A percentile compares a stretch with the other conserved stretches of the same genome.
Evolutionary conservation across 1,140 invertebrate species (phyloP).

Genomic region (Delia radicum): DNA sequence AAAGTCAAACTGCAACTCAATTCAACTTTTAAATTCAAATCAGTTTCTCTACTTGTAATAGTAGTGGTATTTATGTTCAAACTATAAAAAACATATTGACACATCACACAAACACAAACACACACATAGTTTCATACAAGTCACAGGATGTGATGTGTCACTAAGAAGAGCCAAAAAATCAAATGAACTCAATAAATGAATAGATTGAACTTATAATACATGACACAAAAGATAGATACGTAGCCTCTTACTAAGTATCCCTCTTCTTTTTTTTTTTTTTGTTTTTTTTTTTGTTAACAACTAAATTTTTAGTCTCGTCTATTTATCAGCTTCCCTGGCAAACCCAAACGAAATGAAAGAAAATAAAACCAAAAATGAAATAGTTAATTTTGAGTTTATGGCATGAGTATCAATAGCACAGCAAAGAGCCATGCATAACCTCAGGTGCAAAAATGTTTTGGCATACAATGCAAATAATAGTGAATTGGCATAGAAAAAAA

Average conservation of each 20-base stretch:
- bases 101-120: neutral
- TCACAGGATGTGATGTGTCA: neutral
- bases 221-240: too few relatives aligned
- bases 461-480: neutral
- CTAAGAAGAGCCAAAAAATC: neutral
- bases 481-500: constrained; percentile 1
- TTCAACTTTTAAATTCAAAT: neutral
- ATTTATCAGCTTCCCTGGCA: neutral
- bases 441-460: neutral
- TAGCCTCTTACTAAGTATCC: neutral
- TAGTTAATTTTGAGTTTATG: neutral
- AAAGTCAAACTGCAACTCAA: constrained; percentile 1
- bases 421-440: neutral
- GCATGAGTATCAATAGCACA: neutral
- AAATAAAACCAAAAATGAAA: neutral
- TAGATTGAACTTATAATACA: constrained; percentile 1
- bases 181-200: neutral
- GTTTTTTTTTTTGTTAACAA: neutral
- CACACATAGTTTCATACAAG: too few relatives aligned
- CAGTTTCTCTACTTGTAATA: too few relatives aligned
- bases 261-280: neutral
- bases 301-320: too few relatives aligned
- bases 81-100: neutral
- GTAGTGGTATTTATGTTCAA: too few relatives aligned
- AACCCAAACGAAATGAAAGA: neutral